A percentile compares a stretch with the other conserved stretches of the same genome.
Evolutionary conservation across 2,888 invertebrate genomes (phyloP).

Genomic region (Xestoiulus laeticollis): DNA sequence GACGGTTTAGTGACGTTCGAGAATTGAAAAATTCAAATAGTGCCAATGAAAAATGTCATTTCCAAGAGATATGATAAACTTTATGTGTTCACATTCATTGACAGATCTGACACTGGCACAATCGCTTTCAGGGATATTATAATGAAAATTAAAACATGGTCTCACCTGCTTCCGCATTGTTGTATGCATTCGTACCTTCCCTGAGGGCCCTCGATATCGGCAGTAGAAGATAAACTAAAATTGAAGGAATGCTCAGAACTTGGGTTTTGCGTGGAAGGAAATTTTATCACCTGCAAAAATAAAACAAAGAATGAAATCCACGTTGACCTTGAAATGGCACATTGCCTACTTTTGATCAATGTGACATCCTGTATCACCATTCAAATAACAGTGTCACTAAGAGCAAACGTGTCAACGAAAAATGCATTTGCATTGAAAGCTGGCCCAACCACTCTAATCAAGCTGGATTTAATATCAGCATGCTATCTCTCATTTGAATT

Average conservation of each 20-base stretch:
- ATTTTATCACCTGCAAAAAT: conserved; percentile 52
- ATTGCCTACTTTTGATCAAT: neutral
- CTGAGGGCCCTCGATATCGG: conserved; percentile 83
- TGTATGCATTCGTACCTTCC: conserved; percentile 93
- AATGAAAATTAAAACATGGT: neutral
- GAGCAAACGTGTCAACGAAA: neutral
- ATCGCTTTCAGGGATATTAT: neutral
- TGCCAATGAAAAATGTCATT: neutral
- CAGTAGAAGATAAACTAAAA: conserved; percentile 80
- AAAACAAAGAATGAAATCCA: neutral
- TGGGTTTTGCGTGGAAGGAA: conserved; percentile 52
- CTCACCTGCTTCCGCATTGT: conserved; percentile 70
- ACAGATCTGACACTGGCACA: neutral
- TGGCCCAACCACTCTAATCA: neutral
- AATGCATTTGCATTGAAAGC: conserved; percentile 1
- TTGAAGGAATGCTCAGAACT: conserved; percentile 72
- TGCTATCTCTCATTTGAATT: neutral
- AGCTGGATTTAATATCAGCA: no score
- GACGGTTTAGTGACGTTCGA: no score
- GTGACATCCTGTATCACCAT: neutral
- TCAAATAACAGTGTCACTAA: neutral
- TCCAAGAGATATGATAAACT: no score
- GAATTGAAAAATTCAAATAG: no score
- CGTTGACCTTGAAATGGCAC: neutral
- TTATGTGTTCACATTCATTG: neutral